Conservation (phyloP, 2,113 vertebrate species). For the Hypomesus transpacificus region DNA sequence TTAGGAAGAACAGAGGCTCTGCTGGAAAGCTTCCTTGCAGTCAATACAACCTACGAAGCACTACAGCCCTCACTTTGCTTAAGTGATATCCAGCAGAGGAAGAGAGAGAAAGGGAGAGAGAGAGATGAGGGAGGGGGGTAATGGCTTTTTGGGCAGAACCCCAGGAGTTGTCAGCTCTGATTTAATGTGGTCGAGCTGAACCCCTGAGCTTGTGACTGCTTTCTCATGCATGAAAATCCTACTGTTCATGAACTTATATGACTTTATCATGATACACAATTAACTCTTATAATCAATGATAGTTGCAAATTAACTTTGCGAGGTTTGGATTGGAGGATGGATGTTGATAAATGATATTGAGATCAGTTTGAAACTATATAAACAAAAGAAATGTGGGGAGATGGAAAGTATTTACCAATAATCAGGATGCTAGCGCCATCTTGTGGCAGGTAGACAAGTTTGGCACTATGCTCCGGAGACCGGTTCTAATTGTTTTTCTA, state of each 20-base stretch:
- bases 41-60: neutral
- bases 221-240: neutral
- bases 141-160: conserved; percentile 4
- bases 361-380: too few species aligned
- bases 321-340: too few species aligned
- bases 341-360: too few species aligned
- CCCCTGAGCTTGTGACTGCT: neutral
- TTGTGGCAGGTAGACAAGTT: conserved; percentile 1
- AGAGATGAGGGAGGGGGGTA: neutral
- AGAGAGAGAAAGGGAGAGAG: neutral
- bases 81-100: neutral
- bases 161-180: neutral
- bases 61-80: neutral
- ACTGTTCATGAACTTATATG: too few species aligned
- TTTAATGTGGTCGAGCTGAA: neutral
- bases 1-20: neutral
- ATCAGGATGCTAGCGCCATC: conserved; percentile 12
- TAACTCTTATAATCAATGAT: too few species aligned
- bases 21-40: neutral
- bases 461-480: too few species aligned
- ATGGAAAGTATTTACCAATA: neutral
- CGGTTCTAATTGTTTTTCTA: too few species aligned
- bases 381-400: too few species aligned
- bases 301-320: too few species aligned
- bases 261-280: too few species aligned